A percentile compares a stretch with the other conserved stretches of the same genome.
phyloP scores from a whole-genome alignment of 2,113 vertebrate genomes.

The Pavo muticus region DNA sequence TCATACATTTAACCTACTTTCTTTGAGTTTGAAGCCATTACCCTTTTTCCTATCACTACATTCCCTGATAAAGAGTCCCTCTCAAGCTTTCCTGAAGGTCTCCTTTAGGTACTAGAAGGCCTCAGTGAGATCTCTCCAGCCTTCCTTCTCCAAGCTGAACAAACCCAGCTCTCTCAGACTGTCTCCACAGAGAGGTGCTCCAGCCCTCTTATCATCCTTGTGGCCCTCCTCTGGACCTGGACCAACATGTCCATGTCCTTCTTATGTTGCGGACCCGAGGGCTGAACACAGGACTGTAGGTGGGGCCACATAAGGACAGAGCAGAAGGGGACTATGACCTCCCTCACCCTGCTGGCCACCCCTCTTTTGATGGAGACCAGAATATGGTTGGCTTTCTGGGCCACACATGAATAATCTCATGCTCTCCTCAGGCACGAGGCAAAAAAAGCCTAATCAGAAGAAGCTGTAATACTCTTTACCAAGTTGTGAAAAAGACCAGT shows the following conservation, averaged over 20 bases:
- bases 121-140: too few species aligned
- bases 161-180: too few species aligned
- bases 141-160: too few species aligned
- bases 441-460: background rate
- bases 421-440: background rate
- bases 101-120: too few species aligned
- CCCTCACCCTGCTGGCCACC: too few species aligned
- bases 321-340: background rate
- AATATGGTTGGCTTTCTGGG: background rate
- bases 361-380: too few species aligned
- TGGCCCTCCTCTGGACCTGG: background rate
- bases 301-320: background rate
- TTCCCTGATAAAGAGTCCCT: too few species aligned
- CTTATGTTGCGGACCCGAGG: background rate
- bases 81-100: too few species aligned
- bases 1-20: too few species aligned
- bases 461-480: background rate
- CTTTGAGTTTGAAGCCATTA: too few species aligned
- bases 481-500: background rate
- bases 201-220: background rate
- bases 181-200: too few species aligned
- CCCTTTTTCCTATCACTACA: too few species aligned
- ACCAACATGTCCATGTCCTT: background rate
- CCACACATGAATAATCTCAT: background rate
- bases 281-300: background rate